Evolutionary conservation across 2,888 invertebrate genomes (phyloP), one percentile per base, ranked within the genome.

Genomic region (Drosophila emarginata): DNA sequence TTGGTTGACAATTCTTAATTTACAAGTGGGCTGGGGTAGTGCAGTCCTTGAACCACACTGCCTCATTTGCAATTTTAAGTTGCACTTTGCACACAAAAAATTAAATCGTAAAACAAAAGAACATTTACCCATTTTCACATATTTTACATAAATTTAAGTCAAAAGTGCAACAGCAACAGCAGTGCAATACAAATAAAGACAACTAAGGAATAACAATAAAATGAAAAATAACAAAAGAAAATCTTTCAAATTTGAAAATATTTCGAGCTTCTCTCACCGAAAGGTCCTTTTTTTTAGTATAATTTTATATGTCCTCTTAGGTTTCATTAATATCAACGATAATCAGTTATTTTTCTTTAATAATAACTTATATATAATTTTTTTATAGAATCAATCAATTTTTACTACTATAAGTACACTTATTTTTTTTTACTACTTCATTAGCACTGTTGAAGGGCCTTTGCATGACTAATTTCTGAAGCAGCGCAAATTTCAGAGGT

Each of bases 31-130:
- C 40, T 3, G 40, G 40, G 45, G 45, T 18, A 37, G 28, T 15
- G 53, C 65, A 69, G 62, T 77, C 83, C 83, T 82, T 80, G 83
- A 86, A 80, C 86, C 45, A 21, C 21, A 9, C 59, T 64, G 32
- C 7, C 14, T 37, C 45, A 50, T 60, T 61, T 69, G 58, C 64
- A 67, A 59, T 70, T 51, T 50, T 36, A 64, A 52, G 15, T 39
- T 74, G 67, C 69, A 69, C 74, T 77, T 77, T 79, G 67, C 61
- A 71, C 66, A 65, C 37, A 11, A 21, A 45, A 67, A 69, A 57
- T 67, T 60, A 56, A 71, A 58, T 37, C 64, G 59, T 50, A 53
- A 28, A 66, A 18, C 32, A 32, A 61, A 69, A 53, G 18, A 61
- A 54, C 51, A 61, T 57, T 32, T 69, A 23, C 14, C 23, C 1